Conservation (phyloP, 2,888 invertebrate genomes). For the Dicranocentrus wangi region DNA sequence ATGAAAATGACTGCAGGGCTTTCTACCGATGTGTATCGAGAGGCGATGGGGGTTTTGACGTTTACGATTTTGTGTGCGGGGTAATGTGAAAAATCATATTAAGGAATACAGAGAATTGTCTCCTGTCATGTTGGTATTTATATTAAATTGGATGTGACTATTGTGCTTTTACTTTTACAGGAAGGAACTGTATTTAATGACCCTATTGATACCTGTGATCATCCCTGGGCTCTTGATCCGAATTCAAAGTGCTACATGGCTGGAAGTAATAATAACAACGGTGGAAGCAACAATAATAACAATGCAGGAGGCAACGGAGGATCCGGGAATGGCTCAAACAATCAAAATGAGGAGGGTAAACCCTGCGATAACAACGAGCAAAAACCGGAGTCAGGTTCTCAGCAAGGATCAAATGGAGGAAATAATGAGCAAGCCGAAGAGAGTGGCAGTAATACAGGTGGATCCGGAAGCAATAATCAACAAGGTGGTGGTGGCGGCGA, state of each 20-base stretch:
- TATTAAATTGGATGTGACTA: background rate
- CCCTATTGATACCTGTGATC: constrained; percentile 66
- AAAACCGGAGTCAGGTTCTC: background rate
- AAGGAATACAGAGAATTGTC: background rate
- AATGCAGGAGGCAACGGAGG: background rate
- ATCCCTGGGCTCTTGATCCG: constrained; percentile 67
- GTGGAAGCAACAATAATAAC: background rate
- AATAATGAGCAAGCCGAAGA: background rate
- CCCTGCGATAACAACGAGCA: constrained; percentile 19
- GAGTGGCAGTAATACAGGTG: background rate
- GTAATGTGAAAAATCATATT: constrained; percentile 30
- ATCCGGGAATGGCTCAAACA: background rate
- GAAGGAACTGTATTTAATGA: constrained; percentile 70
- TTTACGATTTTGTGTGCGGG: constrained; percentile 67
- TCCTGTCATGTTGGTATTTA: background rate
- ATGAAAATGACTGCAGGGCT: constrained; percentile 65
- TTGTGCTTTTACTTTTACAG: constrained; percentile 12
- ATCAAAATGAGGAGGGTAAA: constrained; percentile 13
- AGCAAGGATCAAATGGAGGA: background rate
- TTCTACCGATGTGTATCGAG: constrained; percentile 67
- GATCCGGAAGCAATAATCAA: constrained; percentile 5
- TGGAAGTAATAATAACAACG: background rate
- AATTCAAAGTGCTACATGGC: constrained; percentile 56
- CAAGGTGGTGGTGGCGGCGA: constrained; percentile 49
- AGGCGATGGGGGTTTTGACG: constrained; percentile 58